phyloP scores from a whole-genome alignment of 2,888 invertebrate genomes.

The Boloria selene region DNA sequence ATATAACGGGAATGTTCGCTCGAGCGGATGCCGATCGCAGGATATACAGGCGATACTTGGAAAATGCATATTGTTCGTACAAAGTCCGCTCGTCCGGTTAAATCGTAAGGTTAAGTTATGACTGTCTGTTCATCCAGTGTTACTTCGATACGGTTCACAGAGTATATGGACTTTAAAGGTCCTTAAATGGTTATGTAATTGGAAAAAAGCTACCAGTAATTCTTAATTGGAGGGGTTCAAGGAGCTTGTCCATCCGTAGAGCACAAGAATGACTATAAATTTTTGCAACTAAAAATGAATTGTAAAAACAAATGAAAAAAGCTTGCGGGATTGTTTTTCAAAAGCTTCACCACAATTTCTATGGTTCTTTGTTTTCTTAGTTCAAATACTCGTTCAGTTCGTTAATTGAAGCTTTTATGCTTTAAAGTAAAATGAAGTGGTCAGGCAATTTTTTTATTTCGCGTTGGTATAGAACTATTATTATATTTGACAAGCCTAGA shows the following conservation, averaged over 20 bases:
- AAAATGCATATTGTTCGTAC: constrained; percentile 25
- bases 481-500: background rate
- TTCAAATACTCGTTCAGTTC: constrained; percentile 29
- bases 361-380: constrained; percentile 31
- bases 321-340: constrained; percentile 29
- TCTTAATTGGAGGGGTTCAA: constrained; percentile 59
- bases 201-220: constrained; percentile 52
- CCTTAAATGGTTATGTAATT: constrained; percentile 43
- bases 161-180: constrained; percentile 3
- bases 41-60: constrained; percentile 22
- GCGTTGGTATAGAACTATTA: constrained; percentile 9
- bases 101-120: constrained; percentile 8
- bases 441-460: constrained; percentile 23
- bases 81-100: constrained; percentile 20
- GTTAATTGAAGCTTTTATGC: constrained; percentile 28
- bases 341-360: constrained; percentile 29
- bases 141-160: constrained; percentile 17
- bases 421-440: constrained; percentile 21
- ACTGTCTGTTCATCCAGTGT: constrained; percentile 4
- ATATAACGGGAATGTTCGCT: constrained; percentile 63
- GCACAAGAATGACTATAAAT: constrained; percentile 45
- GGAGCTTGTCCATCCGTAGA: constrained; percentile 55
- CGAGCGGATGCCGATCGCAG: constrained; percentile 13
- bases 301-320: constrained; percentile 25
- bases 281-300: constrained; percentile 37